Percentiles rank a stretch among this genome's conserved stretches.
phyloP scores from a whole-genome alignment of 2,113 vertebrate genomes.

The Ondatra zibethicus region DNA sequence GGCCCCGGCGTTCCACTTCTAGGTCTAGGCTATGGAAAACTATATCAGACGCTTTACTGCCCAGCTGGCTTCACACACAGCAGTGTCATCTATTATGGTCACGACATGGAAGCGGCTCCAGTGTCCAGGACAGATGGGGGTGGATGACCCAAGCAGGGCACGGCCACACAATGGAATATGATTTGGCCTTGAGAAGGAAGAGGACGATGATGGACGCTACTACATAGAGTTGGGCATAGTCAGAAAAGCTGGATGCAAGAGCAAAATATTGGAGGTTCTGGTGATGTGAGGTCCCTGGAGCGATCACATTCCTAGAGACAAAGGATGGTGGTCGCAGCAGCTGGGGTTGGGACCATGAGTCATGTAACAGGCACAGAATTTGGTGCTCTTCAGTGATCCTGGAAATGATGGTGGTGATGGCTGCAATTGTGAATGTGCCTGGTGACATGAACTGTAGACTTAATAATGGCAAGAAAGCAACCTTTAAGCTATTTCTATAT shows the following conservation, averaged over 20 bases:
- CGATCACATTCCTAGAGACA: accelerated
- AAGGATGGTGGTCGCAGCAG: accelerated
- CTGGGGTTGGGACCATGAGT: neutral
- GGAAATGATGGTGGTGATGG: too few relatives aligned
- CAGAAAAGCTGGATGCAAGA: neutral
- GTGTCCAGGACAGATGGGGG: accelerated
- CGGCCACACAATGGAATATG: accelerated
- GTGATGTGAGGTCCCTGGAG: neutral
- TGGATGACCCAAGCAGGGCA: accelerated
- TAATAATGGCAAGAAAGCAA: too few relatives aligned
- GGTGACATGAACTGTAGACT: accelerated
- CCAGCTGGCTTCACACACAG: accelerated
- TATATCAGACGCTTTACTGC: accelerated
- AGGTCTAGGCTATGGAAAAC: accelerated
- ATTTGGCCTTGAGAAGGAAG: neutral
- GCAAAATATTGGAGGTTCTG: accelerated
- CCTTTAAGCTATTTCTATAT: neutral
- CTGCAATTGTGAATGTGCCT: accelerated
- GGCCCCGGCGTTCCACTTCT: too few relatives aligned
- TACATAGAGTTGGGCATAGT: accelerated
- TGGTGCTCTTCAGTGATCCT: neutral
- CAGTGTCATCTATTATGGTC: accelerated
- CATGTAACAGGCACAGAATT: too few relatives aligned
- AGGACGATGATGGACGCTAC: too few relatives aligned
- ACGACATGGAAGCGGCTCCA: accelerated